phyloP scores from a whole-genome alignment of 2,797 vertebrate species.

The Neosalanx taihuensis region DNA sequence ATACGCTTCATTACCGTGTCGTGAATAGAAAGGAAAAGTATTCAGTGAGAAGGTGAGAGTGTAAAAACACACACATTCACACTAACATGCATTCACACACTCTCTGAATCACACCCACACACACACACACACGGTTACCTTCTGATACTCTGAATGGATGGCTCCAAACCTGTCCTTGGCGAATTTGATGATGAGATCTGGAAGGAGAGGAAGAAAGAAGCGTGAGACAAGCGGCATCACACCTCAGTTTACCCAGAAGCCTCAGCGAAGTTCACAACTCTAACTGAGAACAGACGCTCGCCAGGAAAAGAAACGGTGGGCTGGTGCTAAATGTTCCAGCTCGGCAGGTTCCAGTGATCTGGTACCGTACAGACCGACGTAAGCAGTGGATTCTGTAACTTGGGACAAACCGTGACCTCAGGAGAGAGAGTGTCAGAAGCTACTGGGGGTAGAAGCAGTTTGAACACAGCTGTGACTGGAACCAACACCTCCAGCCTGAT shows the following conservation, averaged over 20 bases:
- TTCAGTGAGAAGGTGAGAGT: slow-evolving; percentile 17
- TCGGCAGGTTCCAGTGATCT: no score
- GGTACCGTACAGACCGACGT: no score
- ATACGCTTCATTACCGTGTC: not conserved
- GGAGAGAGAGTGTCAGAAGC: no score
- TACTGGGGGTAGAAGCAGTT: no score
- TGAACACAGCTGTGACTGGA: no score
- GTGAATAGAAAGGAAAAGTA: slow-evolving; percentile 10
- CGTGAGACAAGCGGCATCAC: not conserved
- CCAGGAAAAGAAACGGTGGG: not conserved
- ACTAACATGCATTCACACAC: not conserved
- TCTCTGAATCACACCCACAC: not conserved
- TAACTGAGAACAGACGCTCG: not conserved
- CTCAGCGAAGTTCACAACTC: slow-evolving; percentile 10
- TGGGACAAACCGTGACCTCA: no score
- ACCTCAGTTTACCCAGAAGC: not conserved
- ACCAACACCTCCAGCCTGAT: no score
- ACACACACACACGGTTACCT: slow-evolving; percentile 60
- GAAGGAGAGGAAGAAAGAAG: slow-evolving; percentile 45
- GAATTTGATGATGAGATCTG: slow-evolving; percentile 75
- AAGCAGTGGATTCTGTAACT: no score
- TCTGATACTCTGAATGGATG: slow-evolving; percentile 73
- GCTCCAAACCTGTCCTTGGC: slow-evolving; percentile 75
- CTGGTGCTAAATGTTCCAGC: no score
- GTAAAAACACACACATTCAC: slow-evolving; percentile 15